Conservation (phyloP, 2,888 invertebrate species). For the Brenthis ino region DNA sequence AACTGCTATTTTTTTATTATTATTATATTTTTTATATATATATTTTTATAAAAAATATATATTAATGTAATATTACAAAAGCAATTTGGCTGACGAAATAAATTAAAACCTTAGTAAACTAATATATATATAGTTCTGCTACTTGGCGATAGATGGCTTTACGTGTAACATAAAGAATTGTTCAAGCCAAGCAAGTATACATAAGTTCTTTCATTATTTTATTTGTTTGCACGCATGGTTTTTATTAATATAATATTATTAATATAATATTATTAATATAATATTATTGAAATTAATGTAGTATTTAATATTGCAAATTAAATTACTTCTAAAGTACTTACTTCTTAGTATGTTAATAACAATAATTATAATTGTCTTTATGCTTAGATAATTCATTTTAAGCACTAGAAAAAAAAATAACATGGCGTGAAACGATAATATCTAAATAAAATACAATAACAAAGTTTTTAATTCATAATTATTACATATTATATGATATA, state of each 20-base stretch:
- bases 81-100: not conserved
- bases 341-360: too few relatives aligned
- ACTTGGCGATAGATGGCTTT: conserved; percentile 72
- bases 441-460: not conserved
- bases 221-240: not conserved
- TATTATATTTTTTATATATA: too few relatives aligned
- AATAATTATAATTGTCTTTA: too few relatives aligned
- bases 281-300: not conserved
- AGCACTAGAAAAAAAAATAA: not conserved
- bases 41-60: too few relatives aligned
- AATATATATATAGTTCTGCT: conserved; percentile 55
- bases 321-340: too few relatives aligned
- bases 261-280: not conserved
- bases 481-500: not conserved
- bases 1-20: too few relatives aligned
- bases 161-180: conserved; percentile 42
- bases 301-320: too few relatives aligned
- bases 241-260: not conserved
- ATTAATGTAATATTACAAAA: too few relatives aligned
- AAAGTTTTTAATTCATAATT: not conserved
- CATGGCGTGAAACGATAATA: not conserved
- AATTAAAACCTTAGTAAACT: not conserved
- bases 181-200: not conserved
- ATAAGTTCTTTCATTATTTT: not conserved
- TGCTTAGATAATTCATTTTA: too few relatives aligned